These are phyloP conservation scores for Hippocampus kuda DNA, from an alignment of 2,797 vertebrate genomes.

Conservation along the genomic window DNA sequence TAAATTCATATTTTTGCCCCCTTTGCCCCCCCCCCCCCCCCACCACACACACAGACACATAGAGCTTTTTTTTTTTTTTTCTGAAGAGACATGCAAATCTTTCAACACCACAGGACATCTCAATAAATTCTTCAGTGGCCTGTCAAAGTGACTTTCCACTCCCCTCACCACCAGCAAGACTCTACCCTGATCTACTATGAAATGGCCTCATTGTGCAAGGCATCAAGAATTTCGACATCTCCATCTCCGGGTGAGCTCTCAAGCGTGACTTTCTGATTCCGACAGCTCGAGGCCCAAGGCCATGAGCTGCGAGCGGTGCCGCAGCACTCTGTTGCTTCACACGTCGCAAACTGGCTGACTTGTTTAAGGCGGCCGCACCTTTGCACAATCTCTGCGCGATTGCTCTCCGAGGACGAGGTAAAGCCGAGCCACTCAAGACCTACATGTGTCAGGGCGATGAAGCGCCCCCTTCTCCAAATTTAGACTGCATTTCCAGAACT, in stretches of 20 bases:
- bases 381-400: slow-evolving; percentile 44
- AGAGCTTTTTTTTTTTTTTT: slow-evolving; percentile 23
- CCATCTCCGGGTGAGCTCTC: slow-evolving; percentile 57
- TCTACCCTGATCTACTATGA: slow-evolving; percentile 55
- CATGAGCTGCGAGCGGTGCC: slow-evolving; percentile 50
- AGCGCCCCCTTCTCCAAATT: slow-evolving; percentile 36
- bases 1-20: slow-evolving; percentile 28
- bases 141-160: slow-evolving; percentile 67
- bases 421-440: slow-evolving; percentile 53
- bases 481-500: slow-evolving; percentile 37
- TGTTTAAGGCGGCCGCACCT: slow-evolving; percentile 62
- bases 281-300: slow-evolving; percentile 61
- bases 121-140: slow-evolving; percentile 69
- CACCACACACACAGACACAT: not conserved
- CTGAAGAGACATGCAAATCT: slow-evolving; percentile 57
- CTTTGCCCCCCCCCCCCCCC: slow-evolving; percentile 21
- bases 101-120: slow-evolving; percentile 64
- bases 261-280: slow-evolving; percentile 66
- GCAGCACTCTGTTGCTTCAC: slow-evolving; percentile 63
- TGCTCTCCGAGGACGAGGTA: slow-evolving; percentile 35
- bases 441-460: slow-evolving; percentile 64
- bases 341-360: slow-evolving; percentile 63
- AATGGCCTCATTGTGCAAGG: slow-evolving; percentile 63
- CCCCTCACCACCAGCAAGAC: slow-evolving; percentile 60
- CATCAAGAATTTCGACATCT: slow-evolving; percentile 56